phyloP scores from a whole-genome alignment of 92 coral and sea anemone genomes.

The Porites evermanni region DNA sequence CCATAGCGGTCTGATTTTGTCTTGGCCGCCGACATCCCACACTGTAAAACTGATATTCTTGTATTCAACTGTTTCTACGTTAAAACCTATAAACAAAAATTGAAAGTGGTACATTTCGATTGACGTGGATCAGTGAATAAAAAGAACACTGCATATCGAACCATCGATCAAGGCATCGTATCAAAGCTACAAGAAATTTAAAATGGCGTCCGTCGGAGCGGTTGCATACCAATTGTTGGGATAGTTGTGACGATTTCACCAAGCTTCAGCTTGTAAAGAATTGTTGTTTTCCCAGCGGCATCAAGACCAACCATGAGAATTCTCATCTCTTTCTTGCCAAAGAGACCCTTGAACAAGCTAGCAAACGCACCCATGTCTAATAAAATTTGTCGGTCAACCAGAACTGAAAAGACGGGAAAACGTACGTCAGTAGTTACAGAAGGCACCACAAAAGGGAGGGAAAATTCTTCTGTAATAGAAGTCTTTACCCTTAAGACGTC shows the following conservation, averaged over 20 bases:
- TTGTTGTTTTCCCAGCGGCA: slow-evolving; percentile 98
- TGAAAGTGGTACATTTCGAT: neutral
- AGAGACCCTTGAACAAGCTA: slow-evolving; percentile 75
- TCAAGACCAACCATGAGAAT: slow-evolving; percentile 98
- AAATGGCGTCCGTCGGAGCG: slow-evolving; percentile 15
- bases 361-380: slow-evolving; percentile 73
- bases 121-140: neutral
- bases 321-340: slow-evolving; percentile 98
- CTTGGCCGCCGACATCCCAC: slow-evolving; percentile 99
- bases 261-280: slow-evolving; percentile 92
- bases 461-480: neutral
- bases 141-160: neutral
- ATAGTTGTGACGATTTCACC: slow-evolving; percentile 99
- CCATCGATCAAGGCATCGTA: neutral
- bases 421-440: neutral
- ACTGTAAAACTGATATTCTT: slow-evolving; percentile 98
- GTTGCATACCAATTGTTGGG: slow-evolving; percentile 92
- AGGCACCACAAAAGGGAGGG: neutral
- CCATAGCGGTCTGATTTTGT: slow-evolving; percentile 98
- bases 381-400: slow-evolving; percentile 29
- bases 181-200: neutral
- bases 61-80: slow-evolving; percentile 97
- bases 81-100: slow-evolving; percentile 74
- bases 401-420: neutral
- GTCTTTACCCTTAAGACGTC: neutral